Evolutionary conservation across 1,140 invertebrate species (phyloP).

Genomic region (Ceratina japonica): DNA sequence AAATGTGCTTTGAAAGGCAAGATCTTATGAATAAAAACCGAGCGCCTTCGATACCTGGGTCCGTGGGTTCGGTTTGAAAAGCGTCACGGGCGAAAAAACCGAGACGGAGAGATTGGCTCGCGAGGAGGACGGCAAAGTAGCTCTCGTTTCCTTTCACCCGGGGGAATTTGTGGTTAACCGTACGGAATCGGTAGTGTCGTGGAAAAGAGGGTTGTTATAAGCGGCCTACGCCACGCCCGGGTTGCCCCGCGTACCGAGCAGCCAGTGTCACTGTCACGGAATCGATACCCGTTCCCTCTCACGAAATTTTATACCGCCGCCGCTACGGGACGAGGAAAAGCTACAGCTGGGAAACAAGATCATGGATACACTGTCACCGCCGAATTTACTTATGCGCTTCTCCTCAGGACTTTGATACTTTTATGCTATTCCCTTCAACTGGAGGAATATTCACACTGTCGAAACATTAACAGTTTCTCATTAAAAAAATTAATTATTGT

Average conservation of each 20-base stretch:
- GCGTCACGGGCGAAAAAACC: too few species aligned
- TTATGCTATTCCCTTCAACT: too few species aligned
- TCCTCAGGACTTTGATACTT: background rate
- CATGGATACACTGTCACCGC: background rate
- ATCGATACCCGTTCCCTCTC: conserved; percentile 73
- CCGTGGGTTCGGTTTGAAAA: too few species aligned
- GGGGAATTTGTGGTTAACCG: conserved; percentile 60
- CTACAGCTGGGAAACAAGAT: background rate
- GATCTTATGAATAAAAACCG: too few species aligned
- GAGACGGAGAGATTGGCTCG: too few species aligned
- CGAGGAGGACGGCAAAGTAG: conserved; percentile 4
- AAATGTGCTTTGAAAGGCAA: too few species aligned
- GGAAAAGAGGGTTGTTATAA: conserved; percentile 63
- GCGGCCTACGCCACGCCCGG: conserved; percentile 68
- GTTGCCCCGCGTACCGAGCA: conserved; percentile 68
- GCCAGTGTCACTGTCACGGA: conserved; percentile 67
- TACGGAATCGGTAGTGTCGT: conserved; percentile 58
- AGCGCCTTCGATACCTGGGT: too few species aligned
- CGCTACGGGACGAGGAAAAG: conserved; percentile 37
- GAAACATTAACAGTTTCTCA: too few species aligned
- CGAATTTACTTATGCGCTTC: background rate
- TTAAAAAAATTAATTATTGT: too few species aligned
- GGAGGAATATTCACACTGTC: too few species aligned
- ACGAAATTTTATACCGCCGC: conserved; percentile 68
- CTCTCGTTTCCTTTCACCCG: conserved; percentile 33